phyloP scores from a whole-genome alignment of 1,140 invertebrate genomes.

The Caenorhabditis tropicalis region DNA sequence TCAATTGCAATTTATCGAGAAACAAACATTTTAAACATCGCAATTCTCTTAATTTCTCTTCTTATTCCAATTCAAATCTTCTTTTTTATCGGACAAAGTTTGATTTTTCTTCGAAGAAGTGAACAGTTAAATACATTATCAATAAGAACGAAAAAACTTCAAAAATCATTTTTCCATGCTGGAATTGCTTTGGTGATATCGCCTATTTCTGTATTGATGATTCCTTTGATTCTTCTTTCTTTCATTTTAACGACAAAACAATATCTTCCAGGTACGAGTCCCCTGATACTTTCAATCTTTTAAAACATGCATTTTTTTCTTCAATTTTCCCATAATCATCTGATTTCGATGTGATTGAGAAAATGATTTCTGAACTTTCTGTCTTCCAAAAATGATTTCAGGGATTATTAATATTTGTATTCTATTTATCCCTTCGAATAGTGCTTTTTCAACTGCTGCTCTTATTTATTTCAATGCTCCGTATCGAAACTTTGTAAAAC shows the following conservation, averaged over 20 bases:
- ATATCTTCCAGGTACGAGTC: conserved; percentile 38
- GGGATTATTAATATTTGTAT: background rate
- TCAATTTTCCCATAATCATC: no score
- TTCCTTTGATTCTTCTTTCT: background rate
- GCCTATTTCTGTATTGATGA: background rate
- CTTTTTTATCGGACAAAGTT: background rate
- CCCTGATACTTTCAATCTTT: no score
- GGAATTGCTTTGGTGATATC: background rate
- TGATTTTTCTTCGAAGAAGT: background rate
- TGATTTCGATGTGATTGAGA: background rate
- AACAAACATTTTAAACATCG: background rate
- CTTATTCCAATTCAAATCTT: background rate
- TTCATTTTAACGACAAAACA: background rate
- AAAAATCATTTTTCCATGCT: background rate
- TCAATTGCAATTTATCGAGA: background rate
- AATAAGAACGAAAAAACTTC: conserved; percentile 3
- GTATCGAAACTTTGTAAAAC: background rate
- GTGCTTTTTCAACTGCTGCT: background rate
- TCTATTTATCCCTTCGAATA: background rate
- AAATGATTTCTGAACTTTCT: background rate
- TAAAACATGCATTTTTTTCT: no score
- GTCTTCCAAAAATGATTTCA: background rate
- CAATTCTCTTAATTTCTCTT: background rate
- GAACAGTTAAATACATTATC: background rate
- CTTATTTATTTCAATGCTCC: background rate